Base-by-base conservation (phyloP, 2,797 vertebrate genomes). In the Enteromius paludinosus region DNA sequence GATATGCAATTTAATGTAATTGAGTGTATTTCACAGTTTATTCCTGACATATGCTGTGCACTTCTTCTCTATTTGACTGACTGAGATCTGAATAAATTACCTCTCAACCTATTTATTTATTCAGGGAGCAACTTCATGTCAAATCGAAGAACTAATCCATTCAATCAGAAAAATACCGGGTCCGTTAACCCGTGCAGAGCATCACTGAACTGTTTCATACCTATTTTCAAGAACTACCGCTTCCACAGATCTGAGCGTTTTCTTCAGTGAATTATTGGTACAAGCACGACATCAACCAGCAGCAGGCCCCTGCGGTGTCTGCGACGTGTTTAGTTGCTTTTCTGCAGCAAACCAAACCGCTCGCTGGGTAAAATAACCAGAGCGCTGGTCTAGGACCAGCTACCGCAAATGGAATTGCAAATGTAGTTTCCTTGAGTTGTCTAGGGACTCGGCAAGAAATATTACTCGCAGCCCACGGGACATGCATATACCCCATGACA, bases 401-500 rank as follows among this genome's bases (percentile, higher is more conserved):
- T 65, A 25, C 18, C 33, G 18, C 18, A 73, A 74, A 75, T 75
- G 61, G 17, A 66, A 75, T 30, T 54, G 80, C 35, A 33, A 47
- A 64, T 62, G 41, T 14, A 38, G 41, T 81, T 66, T 74, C 20
- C n/a, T 4, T 5, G 77, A 61, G 54, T 70, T 35, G n/a, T 11
- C 30, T 14, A 41, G 83, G 38, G 52, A 68, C 20, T 69, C 38
- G 0, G 30, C 43, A 75, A 80, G 71, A 81, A 76, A 52, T 77
- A 80, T 71, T 70, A 52, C 33, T 15, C 17, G 25, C 23, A 45
- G 74, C 74, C 65, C 30, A 28, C 0, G 87, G 90, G 91, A 92
- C 75, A 65, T 61, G 64, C 89, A 87, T 82, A 76, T 78, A 62
- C 59, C 86, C 85, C 74, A 77, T 88, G 90, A 92, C 92, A 93